Percentiles rank a stretch among this genome's conserved stretches.
These are phyloP conservation scores for Callithrix jacchus DNA, from an alignment of 2,113 vertebrate species.

Conservation along the genomic window DNA sequence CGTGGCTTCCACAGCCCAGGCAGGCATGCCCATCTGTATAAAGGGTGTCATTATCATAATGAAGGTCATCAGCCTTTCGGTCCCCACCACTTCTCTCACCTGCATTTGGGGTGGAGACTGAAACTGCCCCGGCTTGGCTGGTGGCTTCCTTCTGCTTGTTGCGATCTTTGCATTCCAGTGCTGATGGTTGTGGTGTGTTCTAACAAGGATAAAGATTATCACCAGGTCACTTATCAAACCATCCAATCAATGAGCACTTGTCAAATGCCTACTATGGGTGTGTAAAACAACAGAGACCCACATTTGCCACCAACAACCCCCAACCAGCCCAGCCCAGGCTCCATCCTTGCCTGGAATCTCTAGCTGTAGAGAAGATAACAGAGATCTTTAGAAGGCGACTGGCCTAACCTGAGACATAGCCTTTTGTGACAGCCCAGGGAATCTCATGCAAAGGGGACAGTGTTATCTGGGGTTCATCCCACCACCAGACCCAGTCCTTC, in stretches of 20 bases:
- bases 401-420: not conserved
- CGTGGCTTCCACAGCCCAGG: not conserved
- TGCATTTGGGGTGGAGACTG: not conserved
- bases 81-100: slow-evolving; percentile 46
- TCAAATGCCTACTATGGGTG: not conserved
- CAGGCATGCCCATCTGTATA: not conserved
- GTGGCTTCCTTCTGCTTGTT: not conserved
- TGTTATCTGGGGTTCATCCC: accelerated
- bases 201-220: slow-evolving; percentile 32
- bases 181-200: not conserved
- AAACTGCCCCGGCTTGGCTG: not conserved
- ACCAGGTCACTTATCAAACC: not conserved
- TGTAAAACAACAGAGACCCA: not conserved
- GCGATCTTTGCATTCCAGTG: not conserved
- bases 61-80: too few relatives aligned
- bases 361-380: too few relatives aligned
- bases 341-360: not conserved
- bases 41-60: not conserved
- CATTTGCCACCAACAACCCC: too few relatives aligned
- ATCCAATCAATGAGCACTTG: not conserved
- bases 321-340: not conserved
- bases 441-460: not conserved
- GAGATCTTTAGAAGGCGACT: not conserved
- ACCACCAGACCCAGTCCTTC: not conserved
- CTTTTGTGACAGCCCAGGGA: not conserved